Evolutionary conservation across 1,140 invertebrate species (phyloP).

Genomic region (Drosophila littoralis): DNA sequence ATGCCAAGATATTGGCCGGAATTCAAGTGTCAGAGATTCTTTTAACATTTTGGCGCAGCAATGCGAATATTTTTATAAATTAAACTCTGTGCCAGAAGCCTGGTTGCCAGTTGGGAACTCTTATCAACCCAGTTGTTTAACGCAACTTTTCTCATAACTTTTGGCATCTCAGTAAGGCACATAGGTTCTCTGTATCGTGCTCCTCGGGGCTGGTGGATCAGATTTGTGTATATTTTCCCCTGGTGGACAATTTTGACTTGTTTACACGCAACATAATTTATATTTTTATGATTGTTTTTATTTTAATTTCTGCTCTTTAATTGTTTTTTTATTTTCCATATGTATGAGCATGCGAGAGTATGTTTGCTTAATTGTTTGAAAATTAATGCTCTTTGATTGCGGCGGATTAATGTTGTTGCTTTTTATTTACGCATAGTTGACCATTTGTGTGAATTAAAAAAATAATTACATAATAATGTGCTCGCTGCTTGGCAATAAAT

Average conservation of each 20-base stretch:
- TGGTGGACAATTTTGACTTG: constrained; percentile 2
- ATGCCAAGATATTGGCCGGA: constrained; percentile 29
- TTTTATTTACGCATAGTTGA: constrained; percentile 21
- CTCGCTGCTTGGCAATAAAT: constrained; percentile 31
- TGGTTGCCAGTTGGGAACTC: constrained; percentile 24
- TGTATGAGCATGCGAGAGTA: background rate
- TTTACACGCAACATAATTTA: constrained; percentile 34
- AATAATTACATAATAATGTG: constrained; percentile 40
- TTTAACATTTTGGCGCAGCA: constrained; percentile 22
- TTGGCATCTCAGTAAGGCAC: constrained; percentile 2
- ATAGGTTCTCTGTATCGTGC: constrained; percentile 22
- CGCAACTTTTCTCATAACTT: constrained; percentile 39
- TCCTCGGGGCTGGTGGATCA: constrained; percentile 10
- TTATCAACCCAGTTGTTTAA: constrained; percentile 32
- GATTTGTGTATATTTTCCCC: constrained; percentile 1
- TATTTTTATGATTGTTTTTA: constrained; percentile 18
- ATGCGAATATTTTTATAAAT: constrained; percentile 32
- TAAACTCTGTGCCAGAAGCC: constrained; percentile 10
- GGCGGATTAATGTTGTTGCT: constrained; percentile 35
- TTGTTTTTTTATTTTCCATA: constrained; percentile 26
- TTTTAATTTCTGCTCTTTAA: constrained; percentile 4
- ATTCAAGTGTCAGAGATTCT: constrained; percentile 35
- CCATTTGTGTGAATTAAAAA: constrained; percentile 34
- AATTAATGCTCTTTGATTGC: constrained; percentile 43
- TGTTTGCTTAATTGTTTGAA: constrained; percentile 31